These are phyloP conservation scores for Cyprinodon brontotheroides DNA, from an alignment of 2,113 vertebrate species.

Conservation along the genomic window DNA sequence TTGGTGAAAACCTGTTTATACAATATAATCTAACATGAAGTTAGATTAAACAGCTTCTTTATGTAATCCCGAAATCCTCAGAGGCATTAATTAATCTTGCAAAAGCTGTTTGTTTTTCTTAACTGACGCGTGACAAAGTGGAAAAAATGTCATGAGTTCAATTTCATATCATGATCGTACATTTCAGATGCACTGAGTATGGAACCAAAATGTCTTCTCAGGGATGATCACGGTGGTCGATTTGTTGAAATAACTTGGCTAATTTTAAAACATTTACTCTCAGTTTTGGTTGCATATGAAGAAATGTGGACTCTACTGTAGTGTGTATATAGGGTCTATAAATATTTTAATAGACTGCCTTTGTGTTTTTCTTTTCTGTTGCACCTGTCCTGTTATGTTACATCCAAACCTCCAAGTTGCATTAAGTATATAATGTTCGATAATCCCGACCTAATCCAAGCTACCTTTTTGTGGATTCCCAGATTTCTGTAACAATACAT, in stretches of 20 bases:
- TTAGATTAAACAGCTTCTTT: constrained; percentile 12
- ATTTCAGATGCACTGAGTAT: constrained; percentile 68
- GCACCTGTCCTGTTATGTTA: constrained; percentile 31
- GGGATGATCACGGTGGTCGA: constrained; percentile 74
- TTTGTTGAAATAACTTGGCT: constrained; percentile 34
- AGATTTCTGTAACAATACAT: constrained; percentile 32
- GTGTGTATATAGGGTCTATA: constrained; percentile 49
- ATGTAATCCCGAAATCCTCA: constrained; percentile 9
- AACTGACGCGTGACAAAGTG: constrained; percentile 3
- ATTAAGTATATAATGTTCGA: constrained; percentile 36
- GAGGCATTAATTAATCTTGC: constrained; percentile 29
- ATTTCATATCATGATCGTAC: constrained; percentile 42
- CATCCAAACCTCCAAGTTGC: constrained; percentile 28
- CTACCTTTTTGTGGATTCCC: constrained; percentile 33
- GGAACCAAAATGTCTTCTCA: constrained; percentile 81
- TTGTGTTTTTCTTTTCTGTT: constrained; percentile 23
- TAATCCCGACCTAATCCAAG: constrained; percentile 42
- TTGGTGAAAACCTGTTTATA: neutral
- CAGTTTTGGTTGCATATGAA: constrained; percentile 54
- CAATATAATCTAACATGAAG: neutral
- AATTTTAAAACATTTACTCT: constrained; percentile 50
- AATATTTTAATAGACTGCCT: constrained; percentile 50
- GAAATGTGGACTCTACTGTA: constrained; percentile 71
- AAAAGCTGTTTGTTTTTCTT: neutral
- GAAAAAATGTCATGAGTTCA: constrained; percentile 22